phyloP scores from a whole-genome alignment of 92 coral and sea anemone genomes.

The Hydrozoanthus gracilis region DNA sequence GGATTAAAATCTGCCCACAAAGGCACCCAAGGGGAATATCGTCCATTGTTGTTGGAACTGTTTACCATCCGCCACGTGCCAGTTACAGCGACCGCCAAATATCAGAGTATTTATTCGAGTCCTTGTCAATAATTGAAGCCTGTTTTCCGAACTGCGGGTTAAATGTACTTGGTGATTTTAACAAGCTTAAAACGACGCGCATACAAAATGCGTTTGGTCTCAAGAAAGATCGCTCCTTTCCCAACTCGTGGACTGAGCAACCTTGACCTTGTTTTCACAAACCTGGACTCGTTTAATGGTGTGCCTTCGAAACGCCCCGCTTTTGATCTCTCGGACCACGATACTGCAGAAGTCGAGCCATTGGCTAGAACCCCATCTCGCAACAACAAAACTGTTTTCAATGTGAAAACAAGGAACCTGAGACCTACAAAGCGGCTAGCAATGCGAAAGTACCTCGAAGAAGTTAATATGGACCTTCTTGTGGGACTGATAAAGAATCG shows the following conservation, averaged over 20 bases:
- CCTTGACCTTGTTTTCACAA: background rate
- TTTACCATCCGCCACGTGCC: too few relatives aligned
- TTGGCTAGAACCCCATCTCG: too few relatives aligned
- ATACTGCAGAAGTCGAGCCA: background rate
- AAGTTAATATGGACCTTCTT: background rate
- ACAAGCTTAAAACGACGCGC: background rate
- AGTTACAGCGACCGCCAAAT: too few relatives aligned
- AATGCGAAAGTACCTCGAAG: background rate
- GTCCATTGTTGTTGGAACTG: too few relatives aligned
- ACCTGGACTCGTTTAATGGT: too few relatives aligned
- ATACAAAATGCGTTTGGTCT: background rate
- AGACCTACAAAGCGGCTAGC: background rate
- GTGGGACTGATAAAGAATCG: background rate
- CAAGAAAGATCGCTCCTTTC: background rate
- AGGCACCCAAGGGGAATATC: too few relatives aligned
- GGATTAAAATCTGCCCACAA: too few relatives aligned
- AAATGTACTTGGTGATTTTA: too few relatives aligned
- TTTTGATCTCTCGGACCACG: background rate
- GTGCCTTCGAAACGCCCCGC: background rate
- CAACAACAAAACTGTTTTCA: too few relatives aligned
- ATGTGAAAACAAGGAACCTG: background rate
- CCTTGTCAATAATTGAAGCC: too few relatives aligned
- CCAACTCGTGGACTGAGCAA: slow-evolving; percentile 1
- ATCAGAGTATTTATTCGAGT: too few relatives aligned
- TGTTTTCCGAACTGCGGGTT: too few relatives aligned